phyloP scores from a whole-genome alignment of 1,140 invertebrate species.

The Sitophilus oryzae region DNA sequence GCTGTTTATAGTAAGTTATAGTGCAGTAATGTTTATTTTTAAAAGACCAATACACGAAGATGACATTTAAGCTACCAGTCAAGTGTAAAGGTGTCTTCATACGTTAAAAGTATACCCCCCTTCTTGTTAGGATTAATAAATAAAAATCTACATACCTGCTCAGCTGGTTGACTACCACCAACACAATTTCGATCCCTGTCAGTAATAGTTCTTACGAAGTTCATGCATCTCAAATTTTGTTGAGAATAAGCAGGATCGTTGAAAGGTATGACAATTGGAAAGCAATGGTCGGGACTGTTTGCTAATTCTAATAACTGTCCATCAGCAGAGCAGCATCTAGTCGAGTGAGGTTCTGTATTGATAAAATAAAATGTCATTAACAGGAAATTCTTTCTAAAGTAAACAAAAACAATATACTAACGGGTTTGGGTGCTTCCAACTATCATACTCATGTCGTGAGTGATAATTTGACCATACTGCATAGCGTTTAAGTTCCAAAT shows the following conservation, averaged over 20 bases:
- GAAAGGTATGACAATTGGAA: constrained; percentile 74
- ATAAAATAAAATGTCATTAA: no score
- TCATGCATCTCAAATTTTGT: constrained; percentile 68
- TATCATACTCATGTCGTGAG: constrained; percentile 78
- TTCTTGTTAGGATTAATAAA: constrained; percentile 1
- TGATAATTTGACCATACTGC: constrained; percentile 84
- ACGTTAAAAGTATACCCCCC: no score
- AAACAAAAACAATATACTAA: constrained; percentile 46
- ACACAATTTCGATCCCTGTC: constrained; percentile 63
- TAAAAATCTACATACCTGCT: constrained; percentile 54
- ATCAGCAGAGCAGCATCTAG: constrained; percentile 63
- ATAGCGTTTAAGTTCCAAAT: constrained; percentile 70
- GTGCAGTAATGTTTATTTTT: not conserved
- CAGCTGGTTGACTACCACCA: constrained; percentile 55
- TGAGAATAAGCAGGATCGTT: constrained; percentile 75
- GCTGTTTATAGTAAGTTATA: no score
- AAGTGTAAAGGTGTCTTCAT: no score
- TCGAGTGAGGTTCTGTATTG: constrained; percentile 55
- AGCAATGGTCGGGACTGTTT: constrained; percentile 60
- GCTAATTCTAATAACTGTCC: constrained; percentile 52
- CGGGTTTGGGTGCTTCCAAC: constrained; percentile 65
- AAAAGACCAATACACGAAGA: not conserved
- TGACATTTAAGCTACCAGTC: constrained; percentile 11
- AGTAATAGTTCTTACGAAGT: constrained; percentile 75
- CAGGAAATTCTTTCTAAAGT: no score